Evolutionary conservation across 2,888 invertebrate species (phyloP).

Genomic region (Agrilus biguttatus): DNA sequence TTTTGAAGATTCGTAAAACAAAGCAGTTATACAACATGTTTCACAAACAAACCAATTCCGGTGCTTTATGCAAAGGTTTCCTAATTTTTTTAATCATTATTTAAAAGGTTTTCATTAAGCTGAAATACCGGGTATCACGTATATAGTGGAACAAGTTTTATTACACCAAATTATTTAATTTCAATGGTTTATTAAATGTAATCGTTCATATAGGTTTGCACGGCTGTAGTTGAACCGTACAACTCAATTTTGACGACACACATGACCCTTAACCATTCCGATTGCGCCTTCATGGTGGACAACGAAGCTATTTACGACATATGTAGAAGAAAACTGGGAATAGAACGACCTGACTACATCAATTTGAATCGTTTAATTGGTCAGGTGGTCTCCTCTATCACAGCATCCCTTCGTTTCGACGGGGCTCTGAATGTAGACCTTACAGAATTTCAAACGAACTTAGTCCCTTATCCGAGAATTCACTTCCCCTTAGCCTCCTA

Average conservation of each 20-base stretch:
- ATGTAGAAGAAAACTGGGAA: slow-evolving; percentile 69
- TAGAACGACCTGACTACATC: slow-evolving; percentile 70
- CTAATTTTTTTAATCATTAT: too few species aligned
- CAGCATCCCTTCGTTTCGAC: slow-evolving; percentile 74
- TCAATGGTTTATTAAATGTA: neutral
- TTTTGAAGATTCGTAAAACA: too few species aligned
- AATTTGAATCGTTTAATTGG: slow-evolving; percentile 77
- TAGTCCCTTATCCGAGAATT: slow-evolving; percentile 85
- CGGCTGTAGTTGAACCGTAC: slow-evolving; percentile 90
- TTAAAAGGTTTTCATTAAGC: too few species aligned
- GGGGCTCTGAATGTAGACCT: slow-evolving; percentile 83
- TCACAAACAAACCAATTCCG: too few species aligned
- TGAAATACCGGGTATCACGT: too few species aligned
- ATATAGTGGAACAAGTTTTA: too few species aligned
- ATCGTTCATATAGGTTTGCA: slow-evolving; percentile 49
- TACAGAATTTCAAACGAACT: slow-evolving; percentile 82
- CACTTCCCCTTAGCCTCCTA: slow-evolving; percentile 71
- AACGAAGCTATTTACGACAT: slow-evolving; percentile 94
- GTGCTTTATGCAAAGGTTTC: too few species aligned
- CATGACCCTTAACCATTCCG: slow-evolving; percentile 72
- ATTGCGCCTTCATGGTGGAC: slow-evolving; percentile 90
- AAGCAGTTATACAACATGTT: too few species aligned
- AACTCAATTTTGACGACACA: slow-evolving; percentile 86
- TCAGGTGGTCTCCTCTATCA: slow-evolving; percentile 74
- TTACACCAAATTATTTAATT: too few species aligned